Evolutionary conservation across 1,140 invertebrate genomes (phyloP).

Genomic region (Ptiloglossa arizonensis): DNA sequence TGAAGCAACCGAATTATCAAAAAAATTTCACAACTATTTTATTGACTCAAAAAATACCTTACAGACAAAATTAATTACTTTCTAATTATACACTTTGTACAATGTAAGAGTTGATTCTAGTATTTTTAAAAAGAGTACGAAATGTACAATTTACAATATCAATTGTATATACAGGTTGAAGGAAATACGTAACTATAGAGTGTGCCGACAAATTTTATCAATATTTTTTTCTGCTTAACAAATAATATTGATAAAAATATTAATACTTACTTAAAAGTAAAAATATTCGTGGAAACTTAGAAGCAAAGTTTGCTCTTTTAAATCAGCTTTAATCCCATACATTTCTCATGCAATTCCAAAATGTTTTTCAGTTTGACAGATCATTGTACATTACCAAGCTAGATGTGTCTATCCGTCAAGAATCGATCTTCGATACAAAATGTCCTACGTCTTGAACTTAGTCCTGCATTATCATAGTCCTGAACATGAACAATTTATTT

Average conservation of each 20-base stretch:
- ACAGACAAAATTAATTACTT: neutral
- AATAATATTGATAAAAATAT: neutral
- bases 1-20: neutral
- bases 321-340: neutral
- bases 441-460: constrained; percentile 37
- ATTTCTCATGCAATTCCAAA: constrained; percentile 5
- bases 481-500: constrained; percentile 26
- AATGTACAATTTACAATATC: neutral
- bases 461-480: constrained; percentile 3
- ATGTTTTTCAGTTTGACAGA: neutral
- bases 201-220: neutral
- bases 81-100: neutral
- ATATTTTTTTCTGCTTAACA: neutral
- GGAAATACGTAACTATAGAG: neutral
- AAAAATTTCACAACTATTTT: neutral
- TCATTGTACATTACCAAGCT: constrained; percentile 15
- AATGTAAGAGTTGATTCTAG: neutral
- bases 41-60: neutral
- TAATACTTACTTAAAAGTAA: constrained; percentile 24
- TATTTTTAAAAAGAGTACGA: neutral
- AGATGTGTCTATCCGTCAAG: constrained; percentile 7
- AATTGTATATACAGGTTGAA: neutral
- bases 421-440: constrained; percentile 51
- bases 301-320: constrained; percentile 19
- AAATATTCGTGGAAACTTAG: neutral